Evolutionary conservation across 2,888 invertebrate genomes (phyloP), one percentile per base, ranked within the genome.

Genomic region (Ochropacha duplaris): DNA sequence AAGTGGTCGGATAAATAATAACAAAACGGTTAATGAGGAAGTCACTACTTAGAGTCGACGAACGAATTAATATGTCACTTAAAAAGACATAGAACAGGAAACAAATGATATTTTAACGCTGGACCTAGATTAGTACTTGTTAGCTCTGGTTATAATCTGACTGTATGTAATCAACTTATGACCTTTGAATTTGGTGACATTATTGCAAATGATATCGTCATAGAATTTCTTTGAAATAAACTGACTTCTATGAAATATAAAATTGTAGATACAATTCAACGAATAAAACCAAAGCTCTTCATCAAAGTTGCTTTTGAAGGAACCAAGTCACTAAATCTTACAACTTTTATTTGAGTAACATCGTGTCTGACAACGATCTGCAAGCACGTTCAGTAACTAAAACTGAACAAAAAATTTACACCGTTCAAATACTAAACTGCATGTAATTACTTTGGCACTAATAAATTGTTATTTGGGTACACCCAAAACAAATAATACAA

Each of bases 21-120:
- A 88, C 82, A 83, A 87, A 89, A 82, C 81, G 66, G 70, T 83
- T 92, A 91, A 92, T 92, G 87, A 92, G 92, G 92, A 92, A 88
- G 90, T 88, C 71, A 68, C 86, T 91, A 90, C 91, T 92, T 92
- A 88, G 71, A 76, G 78, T 72, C 72, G 71, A 67, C 79, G 75
- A 72, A 81, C 79, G 81, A 87, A 89, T 90, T 90, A 88, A 88
- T 84, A 87, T 84, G 85, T 87, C 90, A 87, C 85, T 89, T 86
- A 78, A 88, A 90, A 87, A 83, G 79, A 76, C 78, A 79, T 81
- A 72, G 74, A 81, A 78, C 90, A 88, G 90, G 90, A 89, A 90
- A 84, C 81, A 73, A 73, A 85, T 81, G 78, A 85, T 89, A 84
- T 86, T 85, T 87, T 87, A 88, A 86, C 79, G 83, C 81, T 86